Evolutionary conservation across 2,888 invertebrate genomes (phyloP), one percentile per base, ranked within the genome.

Genomic region (Diaperis boleti): DNA sequence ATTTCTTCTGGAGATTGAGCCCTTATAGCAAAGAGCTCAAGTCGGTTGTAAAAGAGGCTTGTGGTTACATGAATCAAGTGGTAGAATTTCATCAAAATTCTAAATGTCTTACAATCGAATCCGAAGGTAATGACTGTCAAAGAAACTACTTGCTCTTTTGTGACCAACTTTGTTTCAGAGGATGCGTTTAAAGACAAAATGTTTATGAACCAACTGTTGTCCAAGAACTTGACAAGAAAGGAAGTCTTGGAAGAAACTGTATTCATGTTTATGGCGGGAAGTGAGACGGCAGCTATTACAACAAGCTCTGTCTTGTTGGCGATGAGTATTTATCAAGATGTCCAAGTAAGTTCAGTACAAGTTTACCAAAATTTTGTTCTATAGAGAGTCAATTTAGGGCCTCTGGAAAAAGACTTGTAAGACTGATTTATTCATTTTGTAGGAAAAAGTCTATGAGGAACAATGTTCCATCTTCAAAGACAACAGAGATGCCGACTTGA

Each of bases 381-480:
- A 3, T n/a, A n/a, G n/a, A n/a, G n/a, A n/a, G n/a, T n/a, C n/a
- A n/a, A n/a, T n/a, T n/a, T n/a, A n/a, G n/a, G n/a, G n/a, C n/a
- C n/a, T n/a, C n/a, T n/a, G n/a, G n/a, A n/a, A n/a, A n/a, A n/a
- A n/a, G n/a, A n/a, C n/a, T n/a, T n/a, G n/a, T n/a, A n/a, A n/a
- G n/a, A n/a, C n/a, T n/a, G n/a, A n/a, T n/a, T n/a, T n/a, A n/a
- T n/a, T n/a, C n/a, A n/a, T n/a, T 15, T 41, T 41, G 14, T 41
- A 41, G 39, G 39, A 41, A 17, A 41, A 13, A 41, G n/a, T 41
- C n/a, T 41, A 41, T 14, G 39, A 41, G 17, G 39, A 41, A 15
- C 14, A 14, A n/a, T 7, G 8, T 4, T 1, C 15, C 1, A 15
- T 41, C n/a, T 2, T 41, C 5, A 6, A n/a, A 7, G 15, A 41